A percentile compares a stretch with the other conserved stretches of the same genome.
phyloP scores from a whole-genome alignment of 2,797 vertebrate species.

The Ceryle rudis region DNA sequence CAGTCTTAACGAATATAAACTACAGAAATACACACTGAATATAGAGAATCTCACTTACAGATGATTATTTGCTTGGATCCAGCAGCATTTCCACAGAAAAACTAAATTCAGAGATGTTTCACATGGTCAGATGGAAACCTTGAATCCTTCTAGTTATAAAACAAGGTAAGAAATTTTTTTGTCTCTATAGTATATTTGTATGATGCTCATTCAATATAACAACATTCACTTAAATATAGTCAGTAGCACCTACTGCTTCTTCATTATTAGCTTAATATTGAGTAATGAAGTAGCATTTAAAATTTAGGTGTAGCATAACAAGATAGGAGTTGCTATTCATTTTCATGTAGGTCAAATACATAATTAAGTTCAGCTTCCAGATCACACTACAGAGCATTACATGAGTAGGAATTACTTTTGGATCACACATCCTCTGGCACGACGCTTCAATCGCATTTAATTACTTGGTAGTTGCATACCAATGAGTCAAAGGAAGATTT shows the following conservation, averaged over 20 bases:
- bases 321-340: neutral
- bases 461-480: constrained; percentile 3
- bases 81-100: neutral
- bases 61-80: neutral
- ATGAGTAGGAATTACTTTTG: constrained; percentile 12
- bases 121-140: neutral
- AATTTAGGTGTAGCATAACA: neutral
- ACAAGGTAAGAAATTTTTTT: neutral
- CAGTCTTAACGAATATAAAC: neutral
- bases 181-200: neutral
- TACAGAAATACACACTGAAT: neutral
- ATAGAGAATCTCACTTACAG: neutral
- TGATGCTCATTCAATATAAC: neutral
- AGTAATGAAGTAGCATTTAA: neutral
- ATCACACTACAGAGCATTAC: neutral
- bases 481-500: neutral
- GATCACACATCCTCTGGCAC: constrained; percentile 35
- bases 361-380: neutral
- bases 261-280: neutral
- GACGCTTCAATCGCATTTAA: constrained; percentile 5
- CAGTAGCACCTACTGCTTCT: neutral
- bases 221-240: neutral
- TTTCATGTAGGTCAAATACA: neutral
- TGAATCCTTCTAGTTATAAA: neutral
- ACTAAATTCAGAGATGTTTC: neutral